Conservation (phyloP, 1,140 invertebrate genomes). For the Zelostemma sp. region DNA sequence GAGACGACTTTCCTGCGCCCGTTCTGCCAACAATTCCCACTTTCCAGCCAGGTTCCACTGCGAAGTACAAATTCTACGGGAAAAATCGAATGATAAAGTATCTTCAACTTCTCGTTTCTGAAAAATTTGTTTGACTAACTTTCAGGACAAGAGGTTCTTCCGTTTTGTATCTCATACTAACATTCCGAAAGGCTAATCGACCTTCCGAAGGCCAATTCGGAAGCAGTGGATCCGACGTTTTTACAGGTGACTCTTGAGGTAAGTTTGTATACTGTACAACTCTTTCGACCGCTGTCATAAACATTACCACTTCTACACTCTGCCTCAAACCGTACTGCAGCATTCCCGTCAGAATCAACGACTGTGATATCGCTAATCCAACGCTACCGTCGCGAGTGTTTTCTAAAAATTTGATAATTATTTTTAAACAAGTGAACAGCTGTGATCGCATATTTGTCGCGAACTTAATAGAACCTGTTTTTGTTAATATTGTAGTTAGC, state of each 20-base stretch:
- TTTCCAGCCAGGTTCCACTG: too few species aligned
- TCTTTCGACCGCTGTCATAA: conserved; percentile 88
- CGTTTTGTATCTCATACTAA: conserved; percentile 77
- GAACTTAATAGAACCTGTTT: too few species aligned
- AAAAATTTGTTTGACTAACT: too few species aligned
- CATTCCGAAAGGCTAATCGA: conserved; percentile 71
- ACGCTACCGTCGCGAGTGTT: conserved; percentile 73
- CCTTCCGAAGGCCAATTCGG: conserved; percentile 68
- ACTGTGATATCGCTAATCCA: conserved; percentile 88
- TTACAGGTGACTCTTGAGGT: conserved; percentile 71
- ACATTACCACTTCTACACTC: conserved; percentile 77
- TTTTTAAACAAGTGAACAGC: not conserved
- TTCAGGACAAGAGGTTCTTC: conserved; percentile 78
- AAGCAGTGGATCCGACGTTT: conserved; percentile 59
- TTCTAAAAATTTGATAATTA: conserved; percentile 8
- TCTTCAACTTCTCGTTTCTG: too few species aligned
- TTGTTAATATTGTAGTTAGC: conserved; percentile 35
- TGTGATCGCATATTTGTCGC: too few species aligned
- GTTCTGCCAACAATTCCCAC: too few species aligned
- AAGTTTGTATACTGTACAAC: conserved; percentile 81
- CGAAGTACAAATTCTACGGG: not conserved
- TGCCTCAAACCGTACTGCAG: conserved; percentile 88
- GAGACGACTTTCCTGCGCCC: conserved; percentile 87
- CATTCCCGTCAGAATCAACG: conserved; percentile 82
- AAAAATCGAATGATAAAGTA: too few species aligned